A percentile compares a stretch with the other conserved stretches of the same genome.
Evolutionary conservation across 2,797 vertebrate species (phyloP).

Genomic region (Pipistrellus nathusii): DNA sequence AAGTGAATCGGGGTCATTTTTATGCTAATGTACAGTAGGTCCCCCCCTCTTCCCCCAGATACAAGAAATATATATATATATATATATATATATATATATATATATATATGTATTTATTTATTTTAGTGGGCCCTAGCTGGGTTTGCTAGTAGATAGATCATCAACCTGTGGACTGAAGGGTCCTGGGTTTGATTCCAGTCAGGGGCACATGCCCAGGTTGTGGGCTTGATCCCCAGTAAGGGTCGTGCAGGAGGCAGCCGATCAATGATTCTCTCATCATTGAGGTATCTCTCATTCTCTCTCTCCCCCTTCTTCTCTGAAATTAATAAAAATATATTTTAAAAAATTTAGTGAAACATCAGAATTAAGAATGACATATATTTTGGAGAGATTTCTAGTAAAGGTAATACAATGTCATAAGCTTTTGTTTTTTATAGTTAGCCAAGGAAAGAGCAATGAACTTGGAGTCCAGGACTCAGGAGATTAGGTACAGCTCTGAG

Average conservation of each 20-base stretch:
- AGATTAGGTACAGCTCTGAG: neutral
- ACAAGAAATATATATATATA: neutral
- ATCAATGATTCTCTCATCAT: no score
- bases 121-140: no score
- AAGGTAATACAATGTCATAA: neutral
- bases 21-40: neutral
- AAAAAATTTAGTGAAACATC: neutral
- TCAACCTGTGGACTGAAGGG: no score
- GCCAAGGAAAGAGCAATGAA: neutral
- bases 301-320: no score
- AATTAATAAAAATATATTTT: neutral
- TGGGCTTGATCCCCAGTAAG: no score
- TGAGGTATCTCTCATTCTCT: no score
- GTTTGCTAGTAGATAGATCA: no score
- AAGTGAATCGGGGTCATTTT: conserved; percentile 11
- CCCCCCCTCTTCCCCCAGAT: neutral
- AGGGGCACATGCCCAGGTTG: no score
- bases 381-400: conserved; percentile 42
- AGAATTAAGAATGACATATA: conserved; percentile 24
- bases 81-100: no score
- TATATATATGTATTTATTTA: neutral
- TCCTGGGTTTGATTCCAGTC: no score
- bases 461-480: neutral
- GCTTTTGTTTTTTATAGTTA: neutral
- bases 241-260: no score